Base-by-base conservation (phyloP, 30 jellyfish, hydroid and myxozoan genomes). In the Aurelia aurita complex sp. Pacific region DNA sequence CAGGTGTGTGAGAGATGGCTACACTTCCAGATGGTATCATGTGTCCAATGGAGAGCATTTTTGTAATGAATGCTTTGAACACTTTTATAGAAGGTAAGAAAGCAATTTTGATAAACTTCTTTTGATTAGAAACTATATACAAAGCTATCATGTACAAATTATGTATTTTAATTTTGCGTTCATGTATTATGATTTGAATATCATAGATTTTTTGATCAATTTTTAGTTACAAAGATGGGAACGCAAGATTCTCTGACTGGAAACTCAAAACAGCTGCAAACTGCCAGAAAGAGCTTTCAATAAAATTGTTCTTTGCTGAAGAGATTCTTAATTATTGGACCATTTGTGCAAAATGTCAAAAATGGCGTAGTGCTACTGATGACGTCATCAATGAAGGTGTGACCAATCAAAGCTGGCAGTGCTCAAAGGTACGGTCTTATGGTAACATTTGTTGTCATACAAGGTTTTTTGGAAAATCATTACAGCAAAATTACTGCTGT, bases 1-100 rank as follows among this genome's bases (percentile, higher is more conserved):
- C 34, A 92, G 98, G 34, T 92, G 98, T 77, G 82, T 90, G 2
- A 79, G 75, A 57, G 95, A 77, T 82, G 98, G 98, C 4, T 77
- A 92, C 73, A 81, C 98, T 14, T 82, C 98, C 35, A 82, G 98
- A 68, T 92, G 98, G 98, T 92, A 92, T 67, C 98, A 92, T 62
- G 53, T 92, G 88, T 92, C 98, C 38, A 87, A 82, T 66, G 67
- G 77, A 13, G 98, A 92, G 64, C 98, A 92, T 76, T 92, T 84
- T 64, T 92, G 98, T 81, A 92, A 92, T 74, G 90, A 92, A 59
- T 92, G 98, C 72, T 92, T 92, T 86, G 98, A 92, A 29, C 59
- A 54, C 68, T 87, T 64, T 43, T 92, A 92, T 74, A 77, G 98
- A 67, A 80, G 96, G 98, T 92, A 69, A 64, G 87, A 42, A 2